Percentiles rank a stretch among this genome's conserved stretches.
Evolutionary conservation across 1,140 invertebrate genomes (phyloP).

Genomic region (Thereuonema tuberculata): DNA sequence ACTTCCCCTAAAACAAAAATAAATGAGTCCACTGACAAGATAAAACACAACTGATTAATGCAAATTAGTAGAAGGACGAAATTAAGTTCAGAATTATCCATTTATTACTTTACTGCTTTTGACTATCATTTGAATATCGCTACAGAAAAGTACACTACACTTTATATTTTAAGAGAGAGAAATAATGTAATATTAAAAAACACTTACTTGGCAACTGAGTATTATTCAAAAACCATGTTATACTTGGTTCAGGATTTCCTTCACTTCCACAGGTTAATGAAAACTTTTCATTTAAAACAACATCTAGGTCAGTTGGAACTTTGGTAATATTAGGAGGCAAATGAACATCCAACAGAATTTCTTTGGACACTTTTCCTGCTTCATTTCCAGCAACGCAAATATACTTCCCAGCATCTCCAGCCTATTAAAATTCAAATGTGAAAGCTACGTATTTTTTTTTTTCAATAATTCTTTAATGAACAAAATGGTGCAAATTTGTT

Average conservation of each 20-base stretch:
- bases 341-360: neutral
- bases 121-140: no score
- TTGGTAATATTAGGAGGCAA: neutral
- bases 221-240: neutral
- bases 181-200: neutral
- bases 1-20: no score
- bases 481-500: no score
- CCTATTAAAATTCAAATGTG: neutral
- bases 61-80: no score
- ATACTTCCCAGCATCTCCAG: neutral
- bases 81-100: no score
- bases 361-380: neutral
- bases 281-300: neutral
- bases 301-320: neutral
- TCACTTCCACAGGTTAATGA: neutral
- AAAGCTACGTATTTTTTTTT: no score
- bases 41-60: no score
- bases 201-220: neutral
- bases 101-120: no score
- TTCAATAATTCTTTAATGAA: no score
- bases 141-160: no score
- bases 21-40: no score
- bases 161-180: no score
- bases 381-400: neutral
- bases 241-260: neutral